Base-by-base conservation (phyloP, 2,888 invertebrate species). In the Zootermopsis nevadensis region DNA sequence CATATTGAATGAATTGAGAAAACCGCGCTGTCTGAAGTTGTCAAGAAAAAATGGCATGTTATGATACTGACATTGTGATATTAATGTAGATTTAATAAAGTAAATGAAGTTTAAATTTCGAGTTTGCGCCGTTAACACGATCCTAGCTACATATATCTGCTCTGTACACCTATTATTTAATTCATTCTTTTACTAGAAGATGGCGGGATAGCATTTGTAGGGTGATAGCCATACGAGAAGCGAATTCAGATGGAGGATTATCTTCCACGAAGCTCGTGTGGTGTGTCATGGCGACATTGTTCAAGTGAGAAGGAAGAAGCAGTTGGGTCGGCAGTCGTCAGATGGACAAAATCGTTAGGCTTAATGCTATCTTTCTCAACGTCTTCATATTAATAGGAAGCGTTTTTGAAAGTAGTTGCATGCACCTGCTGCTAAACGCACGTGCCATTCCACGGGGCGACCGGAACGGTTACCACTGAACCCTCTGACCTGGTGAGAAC, bases 341-440 rank as follows among this genome's bases (percentile, higher is more conserved):
- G 69, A 33, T 69, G 69, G 69, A 33, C 7, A 69, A 69, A 69
- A 69, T 69, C 69, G 69, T 69, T 69, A 33, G 67, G 31, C 60
- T 60, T 60, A 60, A 60, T 69, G 27, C 33, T 69, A 30, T 69
- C 69, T 33, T 69, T 69, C 31, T 69, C 69, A 69, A 69, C 69
- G 69, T 69, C 69, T 69, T 69, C 69, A 69, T 69, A 69, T 69
- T 69, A 69, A 69, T 69, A 69, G 69, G 69, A 31, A 69, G 69
- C 69, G 69, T 69, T 69, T 66, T 69, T 69, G 67, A 67, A 69
- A 69, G 69, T 33, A 31, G 69, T 31, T 33, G 33, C 22, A 22
- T 33, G 31, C 69, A 69, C 69, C 69, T 69, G 69, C 69, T 69
- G 69, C 33, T 31, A 22, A 12, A 19, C 15, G 69, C 69, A 69